These are phyloP conservation scores for Cheilosia scutellata DNA, from an alignment of 2,888 invertebrate genomes.

Conservation along the genomic window DNA sequence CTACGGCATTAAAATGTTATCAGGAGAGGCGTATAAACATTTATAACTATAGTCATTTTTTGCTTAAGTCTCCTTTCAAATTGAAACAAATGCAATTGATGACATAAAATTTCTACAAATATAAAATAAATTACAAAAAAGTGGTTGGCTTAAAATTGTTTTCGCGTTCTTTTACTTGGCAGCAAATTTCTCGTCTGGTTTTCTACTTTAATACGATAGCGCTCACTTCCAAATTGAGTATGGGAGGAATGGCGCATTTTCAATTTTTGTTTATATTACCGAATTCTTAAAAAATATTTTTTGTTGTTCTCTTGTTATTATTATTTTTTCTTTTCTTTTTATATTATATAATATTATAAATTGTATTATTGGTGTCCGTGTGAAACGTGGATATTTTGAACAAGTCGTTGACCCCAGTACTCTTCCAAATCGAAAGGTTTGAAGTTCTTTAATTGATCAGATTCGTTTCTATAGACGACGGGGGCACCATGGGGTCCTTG, in stretches of 20 bases:
- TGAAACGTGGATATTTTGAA: slow-evolving; percentile 86
- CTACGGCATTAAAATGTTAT: slow-evolving; percentile 31
- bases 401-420: slow-evolving; percentile 89
- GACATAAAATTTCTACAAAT: slow-evolving; percentile 45
- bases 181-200: slow-evolving; percentile 32
- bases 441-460: slow-evolving; percentile 88
- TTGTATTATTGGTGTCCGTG: slow-evolving; percentile 80
- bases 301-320: slow-evolving; percentile 50
- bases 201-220: slow-evolving; percentile 41
- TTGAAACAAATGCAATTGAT: slow-evolving; percentile 35
- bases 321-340: slow-evolving; percentile 16
- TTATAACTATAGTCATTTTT: neutral
- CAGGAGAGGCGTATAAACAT: neutral
- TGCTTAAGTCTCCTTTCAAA: too few relatives aligned
- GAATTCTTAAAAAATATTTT: slow-evolving; percentile 28
- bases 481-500: slow-evolving; percentile 85
- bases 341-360: slow-evolving; percentile 38
- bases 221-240: slow-evolving; percentile 35
- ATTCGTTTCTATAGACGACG: slow-evolving; percentile 82
- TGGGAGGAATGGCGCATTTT: slow-evolving; percentile 32
- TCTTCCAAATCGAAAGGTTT: slow-evolving; percentile 92
- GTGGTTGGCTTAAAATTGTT: slow-evolving; percentile 45
- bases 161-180: slow-evolving; percentile 53
- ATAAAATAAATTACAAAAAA: slow-evolving; percentile 38
- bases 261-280: slow-evolving; percentile 33